Percentiles rank a stretch among this genome's conserved stretches.
phyloP scores from a whole-genome alignment of 2,888 invertebrate species.

The Drosophila quinaria region DNA sequence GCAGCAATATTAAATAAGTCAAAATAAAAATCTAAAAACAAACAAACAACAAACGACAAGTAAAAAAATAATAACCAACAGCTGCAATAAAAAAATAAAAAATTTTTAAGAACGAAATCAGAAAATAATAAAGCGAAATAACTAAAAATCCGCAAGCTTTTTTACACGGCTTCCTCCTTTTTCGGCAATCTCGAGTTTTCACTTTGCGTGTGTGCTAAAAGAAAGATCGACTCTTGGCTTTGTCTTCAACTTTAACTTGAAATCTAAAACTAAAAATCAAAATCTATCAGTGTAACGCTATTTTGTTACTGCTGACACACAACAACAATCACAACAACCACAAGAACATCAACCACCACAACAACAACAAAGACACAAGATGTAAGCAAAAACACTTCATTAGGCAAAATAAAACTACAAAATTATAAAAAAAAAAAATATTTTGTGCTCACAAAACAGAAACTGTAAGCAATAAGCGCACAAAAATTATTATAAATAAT shows the following conservation, averaged over 20 bases:
- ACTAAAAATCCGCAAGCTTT: conserved; percentile 29
- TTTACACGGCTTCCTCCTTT: conserved; percentile 34
- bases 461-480: conserved; percentile 29
- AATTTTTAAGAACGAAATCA: neutral
- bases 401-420: conserved; percentile 28
- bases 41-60: conserved; percentile 37
- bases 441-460: conserved; percentile 59
- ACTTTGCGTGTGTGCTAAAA: conserved; percentile 42
- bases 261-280: conserved; percentile 24
- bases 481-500: conserved; percentile 41
- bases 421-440: conserved; percentile 36
- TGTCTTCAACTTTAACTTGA: conserved; percentile 8
- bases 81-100: conserved; percentile 25
- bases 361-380: conserved; percentile 42
- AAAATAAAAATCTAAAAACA: conserved; percentile 44
- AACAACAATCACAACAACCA: conserved; percentile 31
- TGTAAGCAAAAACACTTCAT: conserved; percentile 60
- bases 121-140: conserved; percentile 10
- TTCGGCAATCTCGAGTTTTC: conserved; percentile 43
- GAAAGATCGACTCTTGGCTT: conserved; percentile 29
- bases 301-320: conserved; percentile 49
- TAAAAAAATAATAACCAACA: conserved; percentile 21
- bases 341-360: conserved; percentile 14
- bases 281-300: conserved; percentile 46
- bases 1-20: conserved; percentile 64